phyloP scores from a whole-genome alignment of 2,113 vertebrate species.

The Limnothrissa miodon region DNA sequence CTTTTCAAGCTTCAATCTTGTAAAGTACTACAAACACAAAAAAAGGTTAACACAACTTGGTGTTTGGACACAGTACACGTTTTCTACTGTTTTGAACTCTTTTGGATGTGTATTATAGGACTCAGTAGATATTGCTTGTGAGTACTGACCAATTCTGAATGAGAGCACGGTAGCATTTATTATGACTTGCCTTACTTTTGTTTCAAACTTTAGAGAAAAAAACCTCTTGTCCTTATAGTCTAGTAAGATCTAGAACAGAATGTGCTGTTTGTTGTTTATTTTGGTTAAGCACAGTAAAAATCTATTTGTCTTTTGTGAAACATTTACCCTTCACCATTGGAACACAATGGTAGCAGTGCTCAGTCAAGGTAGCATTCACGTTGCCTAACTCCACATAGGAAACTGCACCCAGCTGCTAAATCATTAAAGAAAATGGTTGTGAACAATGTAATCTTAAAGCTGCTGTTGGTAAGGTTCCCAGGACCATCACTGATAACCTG shows the following conservation, averaged over 20 bases:
- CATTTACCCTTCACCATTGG: not conserved
- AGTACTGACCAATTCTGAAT: slow-evolving; percentile 14
- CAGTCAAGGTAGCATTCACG: not conserved
- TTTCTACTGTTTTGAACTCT: slow-evolving; percentile 12
- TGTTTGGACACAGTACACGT: slow-evolving; percentile 7
- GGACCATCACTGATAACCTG: not conserved
- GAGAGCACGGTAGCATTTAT: slow-evolving; percentile 10
- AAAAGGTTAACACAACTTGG: not conserved
- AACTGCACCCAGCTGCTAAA: not conserved
- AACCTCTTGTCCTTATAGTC: slow-evolving; percentile 3
- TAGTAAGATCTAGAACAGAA: slow-evolving; percentile 16
- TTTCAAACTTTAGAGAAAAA: not conserved
- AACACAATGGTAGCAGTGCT: not conserved
- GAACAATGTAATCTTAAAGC: not conserved
- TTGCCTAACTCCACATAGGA: not conserved
- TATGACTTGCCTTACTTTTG: slow-evolving; percentile 15
- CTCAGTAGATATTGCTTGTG: slow-evolving; percentile 1
- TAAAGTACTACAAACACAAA: not conserved
- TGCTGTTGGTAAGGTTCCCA: not conserved
- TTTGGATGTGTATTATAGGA: not conserved
- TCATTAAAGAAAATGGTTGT: not conserved
- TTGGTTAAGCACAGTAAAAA: not conserved
- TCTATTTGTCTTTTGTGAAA: not conserved
- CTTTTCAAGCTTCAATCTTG: slow-evolving; percentile 2
- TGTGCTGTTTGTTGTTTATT: slow-evolving; percentile 12